Percentiles rank a stretch among this genome's conserved stretches.
Evolutionary conservation across 1,140 invertebrate species (phyloP).

Genomic region (Drepana arcuata): DNA sequence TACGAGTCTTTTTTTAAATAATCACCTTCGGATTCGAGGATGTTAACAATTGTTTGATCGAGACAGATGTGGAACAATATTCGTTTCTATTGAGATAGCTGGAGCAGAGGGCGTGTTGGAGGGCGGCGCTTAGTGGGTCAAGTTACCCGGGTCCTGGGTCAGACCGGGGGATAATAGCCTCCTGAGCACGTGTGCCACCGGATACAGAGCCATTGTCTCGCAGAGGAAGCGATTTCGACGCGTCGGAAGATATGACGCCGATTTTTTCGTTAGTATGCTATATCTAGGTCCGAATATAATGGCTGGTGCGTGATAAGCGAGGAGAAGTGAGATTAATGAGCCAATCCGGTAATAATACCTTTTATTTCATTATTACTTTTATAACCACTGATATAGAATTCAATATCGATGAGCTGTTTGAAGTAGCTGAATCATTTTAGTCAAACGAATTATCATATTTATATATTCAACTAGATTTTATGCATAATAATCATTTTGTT

Average conservation of each 20-base stretch:
- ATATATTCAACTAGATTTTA: too few species aligned
- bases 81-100: conserved; percentile 30
- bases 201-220: conserved; percentile 62
- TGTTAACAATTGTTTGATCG: conserved; percentile 35
- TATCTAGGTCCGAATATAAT: conserved; percentile 12
- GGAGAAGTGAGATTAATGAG: too few species aligned
- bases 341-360: too few species aligned
- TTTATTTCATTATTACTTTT: too few species aligned
- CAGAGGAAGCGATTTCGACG: conserved; percentile 59
- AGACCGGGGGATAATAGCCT: conserved; percentile 52
- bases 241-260: conserved; percentile 42
- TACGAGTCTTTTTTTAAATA: too few species aligned
- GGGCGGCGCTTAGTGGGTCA: conserved; percentile 54
- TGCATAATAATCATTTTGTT: too few species aligned
- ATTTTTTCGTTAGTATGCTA: conserved; percentile 36
- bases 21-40: too few species aligned
- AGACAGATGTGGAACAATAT: conserved; percentile 46
- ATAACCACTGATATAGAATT: too few species aligned
- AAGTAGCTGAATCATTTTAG: too few species aligned
- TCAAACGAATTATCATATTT: too few species aligned
- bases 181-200: conserved; percentile 68
- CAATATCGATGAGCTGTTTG: too few species aligned
- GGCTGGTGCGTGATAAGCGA: conserved; percentile 11
- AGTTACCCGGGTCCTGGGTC: conserved; percentile 54
- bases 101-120: conserved; percentile 49